Evolutionary conservation across 2,797 vertebrate genomes (phyloP).

Genomic region (Esox masquinongy): DNA sequence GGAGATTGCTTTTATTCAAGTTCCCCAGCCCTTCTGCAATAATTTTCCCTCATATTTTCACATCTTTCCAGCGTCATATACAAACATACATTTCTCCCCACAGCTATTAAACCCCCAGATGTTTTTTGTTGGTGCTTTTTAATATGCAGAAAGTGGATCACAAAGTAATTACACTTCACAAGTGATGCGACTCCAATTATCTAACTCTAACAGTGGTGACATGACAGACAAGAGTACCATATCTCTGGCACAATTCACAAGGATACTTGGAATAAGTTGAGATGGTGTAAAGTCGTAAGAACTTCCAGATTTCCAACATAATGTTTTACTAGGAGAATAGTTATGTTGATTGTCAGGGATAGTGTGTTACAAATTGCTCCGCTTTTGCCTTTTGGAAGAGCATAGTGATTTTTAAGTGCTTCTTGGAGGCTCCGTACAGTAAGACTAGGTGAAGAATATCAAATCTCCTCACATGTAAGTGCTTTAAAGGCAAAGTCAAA

Average conservation of each 20-base stretch:
- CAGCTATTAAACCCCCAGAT: slow-evolving; percentile 49
- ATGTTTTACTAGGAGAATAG: not conserved
- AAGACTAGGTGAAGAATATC: slow-evolving; percentile 29
- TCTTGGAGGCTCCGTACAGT: slow-evolving; percentile 25
- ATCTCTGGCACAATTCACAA: not conserved
- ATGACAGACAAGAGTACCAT: slow-evolving; percentile 29
- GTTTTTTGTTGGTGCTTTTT: slow-evolving; percentile 46
- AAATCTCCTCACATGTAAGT: slow-evolving; percentile 38
- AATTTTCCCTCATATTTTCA: slow-evolving; percentile 45
- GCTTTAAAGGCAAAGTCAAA: not conserved
- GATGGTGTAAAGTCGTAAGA: slow-evolving; percentile 32
- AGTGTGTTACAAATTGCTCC: slow-evolving; percentile 35
- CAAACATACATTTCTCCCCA: slow-evolving; percentile 50
- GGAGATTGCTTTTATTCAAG: slow-evolving; percentile 42
- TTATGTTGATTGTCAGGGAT: slow-evolving; percentile 9
- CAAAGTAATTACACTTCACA: slow-evolving; percentile 68
- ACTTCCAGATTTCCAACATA: slow-evolving; percentile 32
- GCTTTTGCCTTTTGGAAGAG: not conserved
- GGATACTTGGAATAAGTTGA: slow-evolving; percentile 9
- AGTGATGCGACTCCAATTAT: slow-evolving; percentile 67
- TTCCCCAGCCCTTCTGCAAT: slow-evolving; percentile 35
- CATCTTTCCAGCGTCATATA: slow-evolving; percentile 31
- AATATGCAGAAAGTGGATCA: slow-evolving; percentile 59
- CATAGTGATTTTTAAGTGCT: not conserved
- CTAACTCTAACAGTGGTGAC: slow-evolving; percentile 33